Conservation (phyloP, 2,113 vertebrate genomes). For the Danio rerio region DNA sequence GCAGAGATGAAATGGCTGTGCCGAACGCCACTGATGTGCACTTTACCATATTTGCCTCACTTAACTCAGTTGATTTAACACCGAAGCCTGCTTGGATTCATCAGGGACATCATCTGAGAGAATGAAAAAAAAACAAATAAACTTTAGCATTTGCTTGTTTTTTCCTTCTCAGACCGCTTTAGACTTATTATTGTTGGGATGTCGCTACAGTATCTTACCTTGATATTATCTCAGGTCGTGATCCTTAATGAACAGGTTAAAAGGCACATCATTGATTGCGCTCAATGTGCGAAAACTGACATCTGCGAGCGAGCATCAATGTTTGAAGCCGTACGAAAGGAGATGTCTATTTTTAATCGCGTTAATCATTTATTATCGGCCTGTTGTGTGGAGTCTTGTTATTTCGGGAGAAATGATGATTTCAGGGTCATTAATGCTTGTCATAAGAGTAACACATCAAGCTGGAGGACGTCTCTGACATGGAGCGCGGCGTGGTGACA, state of each 20-base stretch:
- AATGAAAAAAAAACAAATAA: constrained; percentile 9
- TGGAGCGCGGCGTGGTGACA: constrained; percentile 46
- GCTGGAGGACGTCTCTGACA: constrained; percentile 48
- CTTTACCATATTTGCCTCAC: constrained; percentile 78
- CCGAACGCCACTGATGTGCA: constrained; percentile 77
- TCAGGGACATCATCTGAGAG: constrained; percentile 41
- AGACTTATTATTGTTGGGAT: not conserved
- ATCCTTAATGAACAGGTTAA: not conserved
- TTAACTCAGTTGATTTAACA: constrained; percentile 62
- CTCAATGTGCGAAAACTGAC: constrained; percentile 13
- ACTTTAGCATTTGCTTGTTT: constrained; percentile 24
- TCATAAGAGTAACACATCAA: constrained; percentile 54
- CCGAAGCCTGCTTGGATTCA: constrained; percentile 41
- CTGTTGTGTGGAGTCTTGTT: constrained; percentile 38
- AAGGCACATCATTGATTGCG: not conserved
- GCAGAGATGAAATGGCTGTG: constrained; percentile 70
- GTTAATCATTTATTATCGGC: constrained; percentile 10
- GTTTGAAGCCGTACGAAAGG: not conserved
- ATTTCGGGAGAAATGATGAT: constrained; percentile 8
- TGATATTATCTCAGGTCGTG: not conserved
- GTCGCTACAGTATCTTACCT: constrained; percentile 8
- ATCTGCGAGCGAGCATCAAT: not conserved
- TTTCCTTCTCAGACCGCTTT: not conserved
- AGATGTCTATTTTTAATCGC: constrained; percentile 23
- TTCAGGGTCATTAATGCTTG: constrained; percentile 55